phyloP scores from a whole-genome alignment of 2,888 invertebrate species.

The Fragum whitleyi region DNA sequence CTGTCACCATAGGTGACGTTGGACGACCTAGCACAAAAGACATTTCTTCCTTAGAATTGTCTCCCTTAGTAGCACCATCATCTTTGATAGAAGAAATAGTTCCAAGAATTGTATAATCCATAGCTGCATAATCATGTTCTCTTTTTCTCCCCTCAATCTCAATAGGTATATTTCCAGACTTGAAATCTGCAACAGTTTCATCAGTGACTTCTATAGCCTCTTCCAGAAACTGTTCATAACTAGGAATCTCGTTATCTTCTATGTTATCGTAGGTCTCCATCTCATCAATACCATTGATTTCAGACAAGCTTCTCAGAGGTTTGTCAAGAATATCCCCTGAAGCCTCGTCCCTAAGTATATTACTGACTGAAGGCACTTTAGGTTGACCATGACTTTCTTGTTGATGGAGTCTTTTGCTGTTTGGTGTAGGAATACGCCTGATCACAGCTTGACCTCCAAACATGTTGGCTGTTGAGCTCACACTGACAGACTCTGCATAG shows the following conservation, averaged over 20 bases:
- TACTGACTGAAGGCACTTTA: conserved; percentile 33
- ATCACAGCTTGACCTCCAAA: conserved; percentile 72
- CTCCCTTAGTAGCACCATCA: conserved; percentile 29
- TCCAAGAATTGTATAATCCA: conserved; percentile 79
- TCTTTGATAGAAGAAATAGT: conserved; percentile 76
- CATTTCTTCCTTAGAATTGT: conserved; percentile 67
- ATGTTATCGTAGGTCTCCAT: conserved; percentile 60
- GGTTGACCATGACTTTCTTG: conserved; percentile 23
- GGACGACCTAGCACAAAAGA: conserved; percentile 79
- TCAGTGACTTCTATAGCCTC: conserved; percentile 38
- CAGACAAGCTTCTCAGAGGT: conserved; percentile 53
- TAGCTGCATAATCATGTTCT: conserved; percentile 48
- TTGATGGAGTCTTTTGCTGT: conserved; percentile 33
- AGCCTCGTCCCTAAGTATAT: conserved; percentile 25
- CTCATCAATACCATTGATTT: conserved; percentile 60
- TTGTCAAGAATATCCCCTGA: conserved; percentile 57
- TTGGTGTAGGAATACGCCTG: conserved; percentile 69
- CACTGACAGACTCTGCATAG: conserved; percentile 62
- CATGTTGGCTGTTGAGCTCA: conserved; percentile 67
- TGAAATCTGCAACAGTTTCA: conserved; percentile 13
- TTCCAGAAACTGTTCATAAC: conserved; percentile 58
- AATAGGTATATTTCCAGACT: conserved; percentile 22
- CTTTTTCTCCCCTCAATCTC: conserved; percentile 17
- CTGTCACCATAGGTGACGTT: conserved; percentile 56
- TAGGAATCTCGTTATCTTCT: conserved; percentile 55